Conservation (phyloP, 2,797 vertebrate genomes). For the Choloepus didactylus region DNA sequence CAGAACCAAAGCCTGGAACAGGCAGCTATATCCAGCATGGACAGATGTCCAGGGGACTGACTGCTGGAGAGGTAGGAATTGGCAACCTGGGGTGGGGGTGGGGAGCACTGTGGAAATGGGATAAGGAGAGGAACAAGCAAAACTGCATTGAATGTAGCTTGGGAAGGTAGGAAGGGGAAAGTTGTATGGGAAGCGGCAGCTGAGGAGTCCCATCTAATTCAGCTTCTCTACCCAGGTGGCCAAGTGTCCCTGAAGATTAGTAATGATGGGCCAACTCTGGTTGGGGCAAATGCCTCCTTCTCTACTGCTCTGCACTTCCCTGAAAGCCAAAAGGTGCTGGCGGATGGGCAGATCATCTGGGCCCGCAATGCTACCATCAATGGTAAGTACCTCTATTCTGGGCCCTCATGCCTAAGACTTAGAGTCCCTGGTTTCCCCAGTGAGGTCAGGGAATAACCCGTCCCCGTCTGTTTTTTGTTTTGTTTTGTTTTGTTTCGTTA, state of each 20-base stretch:
- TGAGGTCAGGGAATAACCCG: neutral
- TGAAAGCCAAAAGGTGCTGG: constrained; percentile 90
- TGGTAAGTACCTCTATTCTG: constrained; percentile 86
- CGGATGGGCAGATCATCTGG: constrained; percentile 94
- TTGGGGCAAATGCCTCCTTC: constrained; percentile 93
- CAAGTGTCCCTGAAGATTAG: constrained; percentile 92
- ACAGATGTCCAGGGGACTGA: constrained; percentile 88
- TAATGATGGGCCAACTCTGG: constrained; percentile 94
- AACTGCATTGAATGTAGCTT: neutral
- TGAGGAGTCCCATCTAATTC: constrained; percentile 7
- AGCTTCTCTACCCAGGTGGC: constrained; percentile 89
- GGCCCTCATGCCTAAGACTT: neutral
- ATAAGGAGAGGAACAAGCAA: neutral
- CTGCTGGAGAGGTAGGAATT: constrained; percentile 93
- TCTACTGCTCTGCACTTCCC: constrained; percentile 93
- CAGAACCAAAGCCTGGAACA: constrained; percentile 91
- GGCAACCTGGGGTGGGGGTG: neutral
- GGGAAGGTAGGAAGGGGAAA: constrained; percentile 14
- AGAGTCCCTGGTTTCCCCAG: neutral
- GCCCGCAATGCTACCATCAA: constrained; percentile 92
- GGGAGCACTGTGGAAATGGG: neutral
- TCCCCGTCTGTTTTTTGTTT: neutral
- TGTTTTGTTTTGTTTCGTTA: neutral
- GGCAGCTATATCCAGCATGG: constrained; percentile 93
- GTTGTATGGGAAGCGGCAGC: neutral